phyloP scores from a whole-genome alignment of 2,113 vertebrate genomes.

The Typhlomys cinereus region DNA sequence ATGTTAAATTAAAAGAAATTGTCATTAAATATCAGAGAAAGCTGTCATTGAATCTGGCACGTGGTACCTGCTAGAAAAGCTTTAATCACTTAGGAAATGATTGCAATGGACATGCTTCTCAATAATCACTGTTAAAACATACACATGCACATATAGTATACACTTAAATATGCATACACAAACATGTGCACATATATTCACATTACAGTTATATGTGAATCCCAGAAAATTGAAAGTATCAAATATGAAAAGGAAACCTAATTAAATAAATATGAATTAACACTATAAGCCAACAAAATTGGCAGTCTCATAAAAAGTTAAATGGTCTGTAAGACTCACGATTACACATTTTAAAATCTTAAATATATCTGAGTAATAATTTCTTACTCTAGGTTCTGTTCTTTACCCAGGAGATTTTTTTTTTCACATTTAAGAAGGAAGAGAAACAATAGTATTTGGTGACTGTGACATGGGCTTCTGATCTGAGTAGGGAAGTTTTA shows the following conservation, averaged over 20 bases:
- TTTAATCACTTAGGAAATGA: constrained; percentile 61
- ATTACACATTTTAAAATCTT: constrained; percentile 63
- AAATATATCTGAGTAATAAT: not conserved
- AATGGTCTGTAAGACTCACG: constrained; percentile 34
- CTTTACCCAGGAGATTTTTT: constrained; percentile 36
- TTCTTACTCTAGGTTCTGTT: constrained; percentile 20
- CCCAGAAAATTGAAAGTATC: not conserved
- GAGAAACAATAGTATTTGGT: not conserved
- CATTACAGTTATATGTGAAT: not conserved
- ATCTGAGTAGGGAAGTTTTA: not conserved
- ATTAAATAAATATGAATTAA: constrained; percentile 65
- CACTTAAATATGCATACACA: not conserved
- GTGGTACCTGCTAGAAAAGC: constrained; percentile 47
- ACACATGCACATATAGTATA: not conserved
- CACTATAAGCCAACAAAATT: constrained; percentile 65
- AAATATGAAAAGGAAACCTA: not conserved
- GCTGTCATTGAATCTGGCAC: constrained; percentile 71
- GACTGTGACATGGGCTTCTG: not conserved
- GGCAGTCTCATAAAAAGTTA: constrained; percentile 59
- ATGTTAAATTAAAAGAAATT: constrained; percentile 78
- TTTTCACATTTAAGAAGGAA: constrained; percentile 59
- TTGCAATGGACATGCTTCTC: constrained; percentile 5
- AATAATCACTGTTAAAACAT: not conserved
- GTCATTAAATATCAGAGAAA: constrained; percentile 75
- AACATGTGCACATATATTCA: not conserved